These are phyloP conservation scores for Mercenaria mercenaria DNA, from an alignment of 1,140 invertebrate species.

Conservation along the genomic window DNA sequence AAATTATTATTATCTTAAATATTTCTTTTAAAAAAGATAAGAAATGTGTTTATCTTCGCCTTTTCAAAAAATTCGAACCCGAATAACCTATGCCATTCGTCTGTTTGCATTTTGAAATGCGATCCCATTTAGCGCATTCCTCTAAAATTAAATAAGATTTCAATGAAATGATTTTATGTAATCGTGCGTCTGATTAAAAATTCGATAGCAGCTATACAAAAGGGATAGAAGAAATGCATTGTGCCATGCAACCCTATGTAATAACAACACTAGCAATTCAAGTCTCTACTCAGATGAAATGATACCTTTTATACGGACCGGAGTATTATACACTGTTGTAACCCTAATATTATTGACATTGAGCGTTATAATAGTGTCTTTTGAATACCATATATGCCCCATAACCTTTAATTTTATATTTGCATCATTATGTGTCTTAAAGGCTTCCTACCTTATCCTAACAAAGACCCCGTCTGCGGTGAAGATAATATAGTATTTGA, in stretches of 20 bases:
- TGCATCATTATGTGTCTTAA: conserved; percentile 18
- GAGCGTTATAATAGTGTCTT: background rate
- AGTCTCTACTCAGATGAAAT: conserved; percentile 17
- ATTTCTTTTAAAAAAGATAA: conserved; percentile 8
- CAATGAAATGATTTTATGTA: conserved; percentile 31
- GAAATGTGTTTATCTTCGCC: background rate
- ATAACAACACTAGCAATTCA: background rate
- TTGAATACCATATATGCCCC: conserved; percentile 19
- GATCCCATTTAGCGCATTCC: background rate
- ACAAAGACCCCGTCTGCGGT: background rate
- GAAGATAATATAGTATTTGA: background rate
- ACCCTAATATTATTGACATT: conserved; percentile 30
- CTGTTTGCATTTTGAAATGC: conserved; percentile 35
- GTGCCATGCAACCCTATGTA: conserved; percentile 7
- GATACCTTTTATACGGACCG: conserved; percentile 33
- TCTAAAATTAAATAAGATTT: conserved; percentile 35
- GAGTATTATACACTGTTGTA: conserved; percentile 6
- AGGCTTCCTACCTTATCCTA: background rate
- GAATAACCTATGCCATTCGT: background rate
- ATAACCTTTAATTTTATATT: conserved; percentile 49
- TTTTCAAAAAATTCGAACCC: background rate
- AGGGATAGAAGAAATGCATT: conserved; percentile 3
- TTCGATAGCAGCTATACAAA: conserved; percentile 33
- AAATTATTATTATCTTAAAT: conserved; percentile 15
- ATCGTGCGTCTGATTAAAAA: conserved; percentile 16